Percentiles rank a stretch among this genome's conserved stretches.
Evolutionary conservation across 30 jellyfish, hydroid and myxozoan genomes (phyloP).

Genomic region (Turritopsis rubra): DNA sequence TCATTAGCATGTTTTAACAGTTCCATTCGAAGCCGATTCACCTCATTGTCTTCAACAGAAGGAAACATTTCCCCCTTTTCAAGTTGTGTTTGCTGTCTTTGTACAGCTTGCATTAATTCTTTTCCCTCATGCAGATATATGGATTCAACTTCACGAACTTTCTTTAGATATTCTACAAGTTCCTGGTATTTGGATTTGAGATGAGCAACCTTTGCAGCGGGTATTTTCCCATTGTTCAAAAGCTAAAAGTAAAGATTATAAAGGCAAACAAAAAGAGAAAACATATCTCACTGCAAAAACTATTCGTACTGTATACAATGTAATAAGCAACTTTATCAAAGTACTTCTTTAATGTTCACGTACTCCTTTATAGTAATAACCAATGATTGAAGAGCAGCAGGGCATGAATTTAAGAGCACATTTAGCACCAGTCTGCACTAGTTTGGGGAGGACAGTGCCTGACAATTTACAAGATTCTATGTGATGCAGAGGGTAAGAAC

Average conservation of each 20-base stretch:
- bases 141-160: constrained; percentile 61
- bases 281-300: too few relatives aligned
- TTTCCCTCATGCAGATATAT: constrained; percentile 55
- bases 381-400: too few relatives aligned
- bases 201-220: constrained; percentile 70
- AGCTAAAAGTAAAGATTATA: constrained; percentile 52
- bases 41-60: constrained; percentile 84
- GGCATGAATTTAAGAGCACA: too few relatives aligned
- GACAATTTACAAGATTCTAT: too few relatives aligned
- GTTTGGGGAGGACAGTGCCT: too few relatives aligned
- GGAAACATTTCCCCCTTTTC: constrained; percentile 84
- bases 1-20: constrained; percentile 70
- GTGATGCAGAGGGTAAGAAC: too few relatives aligned
- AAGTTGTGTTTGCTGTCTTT: constrained; percentile 53
- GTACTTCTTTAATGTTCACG: too few relatives aligned
- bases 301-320: too few relatives aligned
- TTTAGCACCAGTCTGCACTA: too few relatives aligned
- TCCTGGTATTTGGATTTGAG: constrained; percentile 66
- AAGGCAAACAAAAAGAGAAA: too few relatives aligned
- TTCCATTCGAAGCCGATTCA: constrained; percentile 52
- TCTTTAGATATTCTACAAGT: constrained; percentile 35
- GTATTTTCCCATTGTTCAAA: constrained; percentile 50
- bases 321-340: too few relatives aligned
- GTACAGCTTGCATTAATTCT: constrained; percentile 55
- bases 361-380: too few relatives aligned